phyloP scores from a whole-genome alignment of 92 coral and sea anemone genomes.

The Virgularia gustaviana region DNA sequence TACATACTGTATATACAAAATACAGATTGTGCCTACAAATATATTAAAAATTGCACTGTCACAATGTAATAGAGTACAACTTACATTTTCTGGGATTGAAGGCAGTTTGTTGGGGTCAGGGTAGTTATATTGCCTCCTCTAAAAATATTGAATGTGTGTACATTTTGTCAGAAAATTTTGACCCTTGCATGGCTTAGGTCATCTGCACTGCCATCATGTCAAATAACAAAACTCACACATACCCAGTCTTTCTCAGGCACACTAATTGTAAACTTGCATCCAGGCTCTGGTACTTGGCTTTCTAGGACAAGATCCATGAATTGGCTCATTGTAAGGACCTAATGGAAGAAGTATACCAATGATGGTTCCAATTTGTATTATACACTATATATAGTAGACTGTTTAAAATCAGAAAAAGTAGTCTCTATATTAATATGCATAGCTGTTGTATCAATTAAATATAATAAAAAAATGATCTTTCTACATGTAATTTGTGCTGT shows the following conservation, averaged over 20 bases:
- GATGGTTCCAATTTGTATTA: too few relatives aligned
- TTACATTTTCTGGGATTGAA: slow-evolving; percentile 90
- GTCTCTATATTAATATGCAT: too few relatives aligned
- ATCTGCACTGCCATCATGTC: background rate
- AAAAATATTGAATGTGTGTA: background rate
- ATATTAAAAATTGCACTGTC: background rate
- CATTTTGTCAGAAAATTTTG: background rate
- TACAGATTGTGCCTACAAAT: too few relatives aligned
- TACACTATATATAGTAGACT: too few relatives aligned
- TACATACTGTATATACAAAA: too few relatives aligned
- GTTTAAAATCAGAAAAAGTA: too few relatives aligned
- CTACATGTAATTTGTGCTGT: too few relatives aligned
- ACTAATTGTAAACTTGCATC: slow-evolving; percentile 46
- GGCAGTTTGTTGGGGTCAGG: slow-evolving; percentile 84
- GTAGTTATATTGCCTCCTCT: slow-evolving; percentile 63
- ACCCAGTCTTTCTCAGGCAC: slow-evolving; percentile 60
- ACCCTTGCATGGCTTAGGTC: background rate
- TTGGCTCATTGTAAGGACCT: slow-evolving; percentile 10
- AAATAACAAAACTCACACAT: background rate
- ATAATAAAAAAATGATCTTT: too few relatives aligned
- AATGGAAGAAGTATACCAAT: too few relatives aligned
- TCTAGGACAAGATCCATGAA: slow-evolving; percentile 37
- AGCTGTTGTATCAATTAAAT: too few relatives aligned
- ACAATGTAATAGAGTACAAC: slow-evolving; percentile 3
- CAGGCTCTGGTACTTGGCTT: slow-evolving; percentile 57